phyloP scores from a whole-genome alignment of 2,888 invertebrate genomes.

The Mechanitis messenoides region DNA sequence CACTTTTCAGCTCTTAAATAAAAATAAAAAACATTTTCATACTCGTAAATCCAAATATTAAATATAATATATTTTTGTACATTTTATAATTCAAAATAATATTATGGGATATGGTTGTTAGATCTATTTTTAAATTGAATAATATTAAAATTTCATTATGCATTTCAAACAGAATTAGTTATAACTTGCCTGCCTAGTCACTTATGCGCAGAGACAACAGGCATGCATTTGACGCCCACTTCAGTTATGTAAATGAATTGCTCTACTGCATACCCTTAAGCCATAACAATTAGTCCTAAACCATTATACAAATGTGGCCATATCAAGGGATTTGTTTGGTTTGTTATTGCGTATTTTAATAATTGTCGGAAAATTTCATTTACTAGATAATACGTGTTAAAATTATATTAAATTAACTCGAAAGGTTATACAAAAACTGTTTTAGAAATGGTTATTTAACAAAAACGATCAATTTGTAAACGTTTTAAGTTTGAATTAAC shows the following conservation, averaged over 20 bases:
- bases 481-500: too few relatives aligned
- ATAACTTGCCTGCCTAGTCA: constrained; percentile 4
- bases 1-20: too few relatives aligned
- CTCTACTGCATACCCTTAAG: constrained; percentile 6
- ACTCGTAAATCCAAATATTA: too few relatives aligned
- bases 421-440: too few relatives aligned
- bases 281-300: constrained; percentile 6
- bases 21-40: too few relatives aligned
- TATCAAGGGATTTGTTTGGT: not conserved
- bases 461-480: too few relatives aligned
- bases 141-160: not conserved
- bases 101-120: too few relatives aligned
- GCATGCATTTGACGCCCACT: constrained; percentile 6
- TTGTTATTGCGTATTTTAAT: not conserved
- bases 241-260: constrained; percentile 7
- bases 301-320: constrained; percentile 3
- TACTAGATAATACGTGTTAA: too few relatives aligned
- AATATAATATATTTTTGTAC: too few relatives aligned
- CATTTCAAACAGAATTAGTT: constrained; percentile 5
- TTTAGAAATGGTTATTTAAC: too few relatives aligned
- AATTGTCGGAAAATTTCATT: not conserved
- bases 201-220: constrained; percentile 6
- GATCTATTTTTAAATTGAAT: too few relatives aligned
- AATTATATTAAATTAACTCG: not conserved
- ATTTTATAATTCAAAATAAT: too few relatives aligned